These are phyloP conservation scores for Ceratitis capitata DNA, from an alignment of 1,140 invertebrate species.

Conservation along the genomic window DNA sequence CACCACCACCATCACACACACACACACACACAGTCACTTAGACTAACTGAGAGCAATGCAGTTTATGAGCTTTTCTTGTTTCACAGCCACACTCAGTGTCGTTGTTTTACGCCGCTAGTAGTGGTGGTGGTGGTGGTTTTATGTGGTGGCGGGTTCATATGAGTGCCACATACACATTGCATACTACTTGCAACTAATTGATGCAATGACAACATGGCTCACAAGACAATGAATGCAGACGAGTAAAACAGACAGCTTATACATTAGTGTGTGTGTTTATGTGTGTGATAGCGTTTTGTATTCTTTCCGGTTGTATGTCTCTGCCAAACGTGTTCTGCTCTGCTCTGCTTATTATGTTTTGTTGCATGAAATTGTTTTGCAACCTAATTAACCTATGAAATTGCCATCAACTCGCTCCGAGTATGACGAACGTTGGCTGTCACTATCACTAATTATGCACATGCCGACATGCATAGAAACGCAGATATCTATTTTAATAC, in stretches of 20 bases:
- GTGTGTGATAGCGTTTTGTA: neutral
- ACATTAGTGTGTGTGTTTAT: neutral
- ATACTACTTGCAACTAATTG: neutral
- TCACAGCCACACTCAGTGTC: neutral
- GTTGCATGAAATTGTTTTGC: neutral
- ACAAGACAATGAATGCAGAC: neutral
- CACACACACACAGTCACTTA: neutral
- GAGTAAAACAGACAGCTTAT: neutral
- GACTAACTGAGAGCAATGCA: neutral
- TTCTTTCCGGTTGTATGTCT: neutral
- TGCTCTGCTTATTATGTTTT: neutral
- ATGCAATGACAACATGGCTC: neutral
- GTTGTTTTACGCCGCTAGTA: neutral
- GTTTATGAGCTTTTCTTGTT: neutral
- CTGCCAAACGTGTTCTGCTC: too few relatives aligned
- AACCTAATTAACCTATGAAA: conserved; percentile 30
- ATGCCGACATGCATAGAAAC: neutral
- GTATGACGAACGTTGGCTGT: neutral
- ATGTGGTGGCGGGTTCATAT: neutral
- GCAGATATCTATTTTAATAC: neutral
- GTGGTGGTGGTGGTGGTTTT: neutral
- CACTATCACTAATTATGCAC: neutral
- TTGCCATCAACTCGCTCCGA: neutral
- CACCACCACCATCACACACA: too few relatives aligned
- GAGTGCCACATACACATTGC: neutral